Evolutionary conservation across 2,113 vertebrate species (phyloP), one percentile per base, ranked within the genome.

Genomic region (Galbula dea): DNA sequence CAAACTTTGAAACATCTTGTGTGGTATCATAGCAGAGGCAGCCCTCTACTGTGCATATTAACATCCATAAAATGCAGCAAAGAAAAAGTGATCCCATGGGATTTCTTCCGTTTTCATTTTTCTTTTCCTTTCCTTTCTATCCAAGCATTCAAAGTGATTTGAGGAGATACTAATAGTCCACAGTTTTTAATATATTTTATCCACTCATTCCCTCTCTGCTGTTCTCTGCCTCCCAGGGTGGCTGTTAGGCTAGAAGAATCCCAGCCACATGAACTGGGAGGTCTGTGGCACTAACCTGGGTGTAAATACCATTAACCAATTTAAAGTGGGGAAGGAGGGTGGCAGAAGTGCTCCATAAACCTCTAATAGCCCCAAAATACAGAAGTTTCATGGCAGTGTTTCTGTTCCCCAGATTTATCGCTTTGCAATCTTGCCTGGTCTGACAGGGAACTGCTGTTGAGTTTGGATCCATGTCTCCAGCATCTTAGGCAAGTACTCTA

Each of bases 41-140:
- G 77, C 85, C 89, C 90, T 89, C 86, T 95, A 73, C 73, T 68
- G 77, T 94, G 58, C 80, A 37, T 88, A 46, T 67, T 82, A 86
- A 20, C 66, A 48, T 75, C n/a, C 57, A 6, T 91, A 93, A 94
- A 79, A 65, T 46, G 57, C 45, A 94, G 76, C 78, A 76, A 72
- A 65, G 54, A 14, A 91, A 81, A 94, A 90, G 68, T 41, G 62
- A 90, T 65, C 46, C 49, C 0, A 0, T 55, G 55, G 15, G 77
- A 81, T 86, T 73, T 85, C 4, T 48, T 76, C 3, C 43, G 17
- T 48, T 15, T 61, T 52, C 59, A 19, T 13, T 39, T 48, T 26
- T 37, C 19, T 54, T 45, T 59, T 16, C 15, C 18, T 6, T 41
- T 20, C 24, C 3, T 57, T 86, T 46, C 23, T 39, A 13, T 67